These are phyloP conservation scores for Melanotaenia trifasciata DNA, from an alignment of 2,797 vertebrate species.

Conservation along the genomic window DNA sequence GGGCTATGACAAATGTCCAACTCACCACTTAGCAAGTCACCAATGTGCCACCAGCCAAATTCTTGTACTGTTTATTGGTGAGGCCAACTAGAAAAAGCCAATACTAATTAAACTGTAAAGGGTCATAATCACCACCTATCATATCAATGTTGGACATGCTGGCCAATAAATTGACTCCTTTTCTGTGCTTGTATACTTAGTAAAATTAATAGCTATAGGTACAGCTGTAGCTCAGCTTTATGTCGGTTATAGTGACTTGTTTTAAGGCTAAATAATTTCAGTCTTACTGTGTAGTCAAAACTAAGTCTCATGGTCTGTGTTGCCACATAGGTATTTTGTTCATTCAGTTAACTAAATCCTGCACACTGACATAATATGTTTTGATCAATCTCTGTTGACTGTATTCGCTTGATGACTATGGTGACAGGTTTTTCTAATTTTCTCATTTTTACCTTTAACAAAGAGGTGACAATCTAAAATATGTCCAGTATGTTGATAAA, in stretches of 20 bases:
- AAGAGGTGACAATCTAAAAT: background rate
- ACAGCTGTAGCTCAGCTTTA: background rate
- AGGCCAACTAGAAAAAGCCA: background rate
- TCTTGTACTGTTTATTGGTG: too few relatives aligned
- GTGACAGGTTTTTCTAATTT: too few relatives aligned
- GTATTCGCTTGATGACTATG: too few relatives aligned
- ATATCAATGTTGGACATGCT: background rate
- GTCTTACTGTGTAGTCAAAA: background rate
- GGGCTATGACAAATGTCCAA: background rate
- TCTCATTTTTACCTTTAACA: too few relatives aligned
- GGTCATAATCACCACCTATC: background rate
- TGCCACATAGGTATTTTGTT: background rate
- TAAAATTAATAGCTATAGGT: background rate
- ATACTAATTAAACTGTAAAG: background rate
- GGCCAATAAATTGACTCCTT: background rate
- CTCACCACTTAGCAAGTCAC: background rate
- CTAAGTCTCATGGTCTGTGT: background rate
- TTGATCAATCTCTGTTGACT: too few relatives aligned
- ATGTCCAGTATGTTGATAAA: background rate
- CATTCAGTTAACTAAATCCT: background rate
- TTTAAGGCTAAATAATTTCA: background rate
- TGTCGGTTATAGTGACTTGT: background rate
- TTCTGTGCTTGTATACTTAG: background rate
- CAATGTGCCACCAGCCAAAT: background rate
- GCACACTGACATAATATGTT: too few relatives aligned